Evolutionary conservation across 1,140 invertebrate species (phyloP), one percentile per base, ranked within the genome.

Genomic region (Varroa destructor): DNA sequence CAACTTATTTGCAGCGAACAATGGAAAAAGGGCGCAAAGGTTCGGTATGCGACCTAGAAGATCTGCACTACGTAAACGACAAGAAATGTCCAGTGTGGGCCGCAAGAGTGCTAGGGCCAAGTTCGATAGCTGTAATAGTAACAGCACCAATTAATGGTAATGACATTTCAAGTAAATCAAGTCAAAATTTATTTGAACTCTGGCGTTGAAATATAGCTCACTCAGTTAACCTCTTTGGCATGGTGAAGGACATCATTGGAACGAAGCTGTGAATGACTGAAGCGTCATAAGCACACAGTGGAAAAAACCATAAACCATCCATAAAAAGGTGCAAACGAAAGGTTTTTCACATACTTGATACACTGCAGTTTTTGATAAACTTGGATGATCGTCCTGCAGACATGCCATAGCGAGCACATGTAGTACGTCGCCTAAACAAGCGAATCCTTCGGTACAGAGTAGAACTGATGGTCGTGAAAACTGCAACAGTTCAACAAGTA

Each of bases 381-480:
- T 67, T 14, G 61, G 61, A 14, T 43, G 61, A 67, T 67, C 61
- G 2, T 12, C 4, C 61, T 67, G 61, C 10, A 67, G 12, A 8
- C 61, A 43, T 2, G 61, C 61, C 40, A 67, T 43, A 40, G 40
- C 61, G 12, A 67, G 36, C 10, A 67, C 61, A 8, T 67, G 40
- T 10, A 67, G 46, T 37, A 67, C 10, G 12, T 46, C 12, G 40
- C 46, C 8, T 12, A 67, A 46, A 40, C 61, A 67, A 14, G 61
- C 10, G 8, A 67, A 67, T 25, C 61, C 61, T 37, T 67, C 61
- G 1, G 12, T 12, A 67, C 61, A 67, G 40, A 67, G 61, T 14
- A 67, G 5, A 12, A 67, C 61, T 25, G 61, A 12, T 3, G 61
- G 61, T 67, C 61, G 61, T 12, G 61, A 67, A 67, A 43, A 67